Conservation (phyloP, 2,113 vertebrate genomes). For the Bucco capensis region DNA sequence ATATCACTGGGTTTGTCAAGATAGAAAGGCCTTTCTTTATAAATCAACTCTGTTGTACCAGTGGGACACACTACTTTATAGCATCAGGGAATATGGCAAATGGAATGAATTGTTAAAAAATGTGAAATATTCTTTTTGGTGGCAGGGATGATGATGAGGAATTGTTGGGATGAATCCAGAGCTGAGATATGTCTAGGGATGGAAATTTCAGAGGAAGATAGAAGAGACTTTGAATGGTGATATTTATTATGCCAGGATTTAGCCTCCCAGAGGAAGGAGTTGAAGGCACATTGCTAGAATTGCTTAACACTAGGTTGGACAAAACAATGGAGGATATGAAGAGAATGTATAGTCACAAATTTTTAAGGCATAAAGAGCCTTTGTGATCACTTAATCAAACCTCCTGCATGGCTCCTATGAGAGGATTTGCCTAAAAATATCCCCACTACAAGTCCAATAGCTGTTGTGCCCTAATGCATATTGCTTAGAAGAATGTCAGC, state of each 20-base stretch:
- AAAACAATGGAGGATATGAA: conserved; percentile 11
- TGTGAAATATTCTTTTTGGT: background rate
- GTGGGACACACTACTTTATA: background rate
- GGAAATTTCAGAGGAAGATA: background rate
- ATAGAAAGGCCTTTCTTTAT: background rate
- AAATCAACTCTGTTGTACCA: background rate
- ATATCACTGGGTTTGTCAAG: background rate
- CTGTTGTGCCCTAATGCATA: background rate
- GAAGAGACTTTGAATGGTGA: background rate
- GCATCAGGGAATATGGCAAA: background rate
- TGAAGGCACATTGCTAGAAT: conserved; percentile 8
- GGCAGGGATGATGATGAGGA: background rate
- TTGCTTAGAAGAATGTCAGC: background rate
- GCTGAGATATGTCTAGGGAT: background rate
- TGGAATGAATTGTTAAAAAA: background rate
- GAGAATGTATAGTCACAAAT: background rate
- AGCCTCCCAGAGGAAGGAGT: background rate
- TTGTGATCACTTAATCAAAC: background rate
- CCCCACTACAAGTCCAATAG: background rate
- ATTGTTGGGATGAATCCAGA: background rate
- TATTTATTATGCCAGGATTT: background rate
- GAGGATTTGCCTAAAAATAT: conserved; percentile 4
- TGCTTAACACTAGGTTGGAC: conserved; percentile 6
- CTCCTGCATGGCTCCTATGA: background rate
- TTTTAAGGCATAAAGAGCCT: conserved; percentile 7